phyloP scores from a whole-genome alignment of 2,113 vertebrate genomes.

The Paralichthys olivaceus region DNA sequence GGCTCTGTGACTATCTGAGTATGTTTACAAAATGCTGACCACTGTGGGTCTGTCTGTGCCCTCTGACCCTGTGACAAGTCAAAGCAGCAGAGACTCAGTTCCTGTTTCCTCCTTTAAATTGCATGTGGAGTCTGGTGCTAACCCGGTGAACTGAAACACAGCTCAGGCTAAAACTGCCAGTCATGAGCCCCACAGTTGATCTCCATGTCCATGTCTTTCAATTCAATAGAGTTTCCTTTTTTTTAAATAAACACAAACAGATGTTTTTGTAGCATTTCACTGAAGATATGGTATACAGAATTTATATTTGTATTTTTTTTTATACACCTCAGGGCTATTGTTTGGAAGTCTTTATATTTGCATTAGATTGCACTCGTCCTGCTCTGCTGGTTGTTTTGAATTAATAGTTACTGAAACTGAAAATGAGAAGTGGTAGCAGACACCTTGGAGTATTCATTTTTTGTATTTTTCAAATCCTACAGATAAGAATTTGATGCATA shows the following conservation, averaged over 20 bases:
- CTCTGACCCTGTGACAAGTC: constrained; percentile 52
- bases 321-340: constrained; percentile 48
- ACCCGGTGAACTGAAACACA: constrained; percentile 17
- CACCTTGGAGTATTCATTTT: not conserved
- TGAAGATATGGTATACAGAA: constrained; percentile 4
- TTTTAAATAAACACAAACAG: not conserved
- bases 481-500: constrained; percentile 1
- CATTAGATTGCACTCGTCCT: not conserved
- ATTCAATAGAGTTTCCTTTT: not conserved
- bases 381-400: not conserved
- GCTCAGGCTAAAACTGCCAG: constrained; percentile 13
- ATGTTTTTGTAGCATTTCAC: constrained; percentile 11
- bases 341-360: constrained; percentile 11
- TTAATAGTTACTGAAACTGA: not conserved
- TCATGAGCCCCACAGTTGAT: not conserved
- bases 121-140: constrained; percentile 15
- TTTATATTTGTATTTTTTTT: constrained; percentile 54
- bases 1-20: constrained; percentile 41
- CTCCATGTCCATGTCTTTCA: constrained; percentile 8
- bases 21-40: constrained; percentile 72
- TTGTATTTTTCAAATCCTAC: not conserved
- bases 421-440: not conserved
- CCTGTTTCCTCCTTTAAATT: constrained; percentile 68
- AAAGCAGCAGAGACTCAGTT: constrained; percentile 45
- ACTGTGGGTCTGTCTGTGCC: constrained; percentile 59